Base-by-base conservation (phyloP, 2,888 invertebrate genomes). In the Cosmia trapezina region DNA sequence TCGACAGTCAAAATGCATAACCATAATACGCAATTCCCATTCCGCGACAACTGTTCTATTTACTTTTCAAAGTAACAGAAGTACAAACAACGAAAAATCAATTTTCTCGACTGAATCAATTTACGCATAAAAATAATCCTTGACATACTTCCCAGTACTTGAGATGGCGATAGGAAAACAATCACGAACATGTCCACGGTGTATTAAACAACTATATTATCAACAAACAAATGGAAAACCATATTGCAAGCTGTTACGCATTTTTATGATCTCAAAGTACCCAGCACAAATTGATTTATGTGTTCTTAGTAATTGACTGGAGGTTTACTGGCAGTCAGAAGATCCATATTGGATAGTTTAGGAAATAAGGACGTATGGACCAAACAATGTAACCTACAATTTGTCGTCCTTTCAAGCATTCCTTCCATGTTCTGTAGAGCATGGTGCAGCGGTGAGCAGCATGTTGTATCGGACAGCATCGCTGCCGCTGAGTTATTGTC, bases 401-500 rank as follows among this genome's bases (percentile, higher is more conserved):
- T 7, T 12, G 14, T 37, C 28, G 17, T 70, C 22, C 53, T 64
- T 51, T 14, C 54, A 33, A 19, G 3, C 5, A 4, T 54, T 76
- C 43, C 60, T 75, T 84, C 84, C 67, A 77, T 54, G 7, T 17
- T 43, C 3, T 68, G 7, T 79, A 80, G 11, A 76, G 69, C 73
- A 12, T 41, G 19, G 63, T 56, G 51, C 64, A 49, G 65, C 33
- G 57, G 71, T 37, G 45, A 57, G 70, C 59, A 73, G 76, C 63
- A 76, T 78, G 75, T 78, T 81, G 83, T 71, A 75, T 76, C 67
- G 68, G 82, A 81, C 86, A 82, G 80, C 74, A 70, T 59, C 73
- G 78, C 77, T 87, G 83, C 80, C 76, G 68, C 70, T 87, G 87
- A 87, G 72, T 86, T 84, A 87, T 86, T 81, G 80, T 83, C 80